Evolutionary conservation across 2,888 invertebrate genomes (phyloP).

Genomic region (Diadegma fenestrale): DNA sequence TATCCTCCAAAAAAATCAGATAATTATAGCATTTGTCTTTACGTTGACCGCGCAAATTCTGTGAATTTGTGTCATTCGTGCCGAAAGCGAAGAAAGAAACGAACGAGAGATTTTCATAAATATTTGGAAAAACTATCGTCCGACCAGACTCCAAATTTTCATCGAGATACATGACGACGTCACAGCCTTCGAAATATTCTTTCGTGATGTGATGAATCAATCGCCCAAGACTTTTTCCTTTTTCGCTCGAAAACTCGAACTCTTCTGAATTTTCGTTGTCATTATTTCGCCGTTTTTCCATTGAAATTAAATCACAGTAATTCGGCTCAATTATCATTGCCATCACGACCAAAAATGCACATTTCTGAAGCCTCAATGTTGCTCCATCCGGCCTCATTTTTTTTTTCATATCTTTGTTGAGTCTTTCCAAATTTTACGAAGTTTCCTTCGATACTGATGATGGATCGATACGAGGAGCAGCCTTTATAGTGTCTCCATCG

Average conservation of each 20-base stretch:
- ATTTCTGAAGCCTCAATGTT: neutral
- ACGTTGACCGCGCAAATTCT: neutral
- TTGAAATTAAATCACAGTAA: constrained; percentile 8
- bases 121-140: constrained; percentile 13
- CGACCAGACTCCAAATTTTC: constrained; percentile 23
- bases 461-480: constrained; percentile 41
- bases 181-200: constrained; percentile 88
- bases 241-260: constrained; percentile 21
- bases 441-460: constrained; percentile 44
- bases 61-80: constrained; percentile 5
- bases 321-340: constrained; percentile 15
- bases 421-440: constrained; percentile 37
- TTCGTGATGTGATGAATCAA: constrained; percentile 87
- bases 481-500: constrained; percentile 47
- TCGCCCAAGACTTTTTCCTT: constrained; percentile 84
- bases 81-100: constrained; percentile 41
- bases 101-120: constrained; percentile 48
- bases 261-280: constrained; percentile 7
- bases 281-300: neutral
- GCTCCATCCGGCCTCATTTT: neutral
- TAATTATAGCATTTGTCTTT: constrained; percentile 87
- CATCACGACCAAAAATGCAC: constrained; percentile 9
- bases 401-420: neutral
- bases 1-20: constrained; percentile 89
- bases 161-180: constrained; percentile 90